A percentile compares a stretch with the other conserved stretches of the same genome.
Conservation (phyloP, 2,888 invertebrate genomes). For the Nomada fabriciana region DNA sequence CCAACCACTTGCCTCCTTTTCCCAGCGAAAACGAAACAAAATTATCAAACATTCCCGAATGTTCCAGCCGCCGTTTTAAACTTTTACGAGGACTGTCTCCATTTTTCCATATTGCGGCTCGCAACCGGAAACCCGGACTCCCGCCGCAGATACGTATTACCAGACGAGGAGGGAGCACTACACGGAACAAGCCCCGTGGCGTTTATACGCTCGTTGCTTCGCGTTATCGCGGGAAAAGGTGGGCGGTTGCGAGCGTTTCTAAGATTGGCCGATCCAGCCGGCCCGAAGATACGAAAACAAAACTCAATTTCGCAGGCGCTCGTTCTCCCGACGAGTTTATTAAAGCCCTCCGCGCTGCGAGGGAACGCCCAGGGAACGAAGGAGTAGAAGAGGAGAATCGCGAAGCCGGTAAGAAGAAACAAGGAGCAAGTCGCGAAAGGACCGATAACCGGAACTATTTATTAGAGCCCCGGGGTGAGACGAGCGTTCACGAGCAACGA, state of each 20-base stretch:
- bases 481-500: constrained; percentile 65
- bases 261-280: constrained; percentile 33
- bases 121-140: constrained; percentile 6
- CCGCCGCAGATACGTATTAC: background rate
- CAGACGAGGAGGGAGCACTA: background rate
- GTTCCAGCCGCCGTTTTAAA: background rate
- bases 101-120: constrained; percentile 39
- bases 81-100: constrained; percentile 32
- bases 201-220: background rate
- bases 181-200: constrained; percentile 1
- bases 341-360: constrained; percentile 12
- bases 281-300: constrained; percentile 37
- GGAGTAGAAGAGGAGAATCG: background rate
- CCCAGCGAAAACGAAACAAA: background rate
- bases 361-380: background rate
- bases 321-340: constrained; percentile 51
- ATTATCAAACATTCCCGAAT: constrained; percentile 24
- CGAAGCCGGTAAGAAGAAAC: background rate
- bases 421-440: constrained; percentile 67
- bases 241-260: constrained; percentile 30
- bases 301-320: constrained; percentile 24
- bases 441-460: constrained; percentile 78
- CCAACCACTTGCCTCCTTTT: background rate
- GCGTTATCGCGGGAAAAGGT: constrained; percentile 37
- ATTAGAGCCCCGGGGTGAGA: constrained; percentile 72